Evolutionary conservation across 2,797 vertebrate genomes (phyloP), one percentile per base, ranked within the genome.

Genomic region (Varecia variegata): DNA sequence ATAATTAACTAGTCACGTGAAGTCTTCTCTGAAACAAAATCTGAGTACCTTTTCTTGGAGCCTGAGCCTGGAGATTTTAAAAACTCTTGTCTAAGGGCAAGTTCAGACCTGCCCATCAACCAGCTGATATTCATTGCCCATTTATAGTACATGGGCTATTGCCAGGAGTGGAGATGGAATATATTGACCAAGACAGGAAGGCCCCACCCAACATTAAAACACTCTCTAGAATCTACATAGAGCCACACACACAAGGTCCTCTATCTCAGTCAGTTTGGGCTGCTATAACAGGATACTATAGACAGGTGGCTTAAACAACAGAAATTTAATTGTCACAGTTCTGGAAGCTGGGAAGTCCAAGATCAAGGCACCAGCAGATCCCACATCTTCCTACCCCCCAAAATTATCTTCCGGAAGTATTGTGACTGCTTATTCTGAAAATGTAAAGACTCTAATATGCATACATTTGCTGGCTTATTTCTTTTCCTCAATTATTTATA

Each of bases 1-100:
- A 35, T 13, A 93, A 95, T 50, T 68, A 89, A 58, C 65, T 60
- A 86, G 13, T 85, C 80, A 92, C 77, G 27, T 58, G 35, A 50
- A 95, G 32, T 86, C 25, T 87, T 47, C 60, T 70, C 87, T 60
- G 54, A 85, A 95, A 94, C 32, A 38, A 90, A 88, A 82, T 74
- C 56, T 62, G 10, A 88, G 7, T 83, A 35, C 40, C 62, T 96
- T 94, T 85, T 43, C 67, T 91, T 70, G 73, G 85, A 95, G 32
- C 35, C 77, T 70, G 85, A 96, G 40, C n/a, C 85, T 32, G 35
- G 18, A 25, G 43, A 52, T 79, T 92, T 74, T 54, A 95, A 88
- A 45, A 25, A 79, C 15, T 92, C n/a, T 32, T 45, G 56, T 47
- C 32, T 93, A 52, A 56, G 30, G 30, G 45, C 77, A 88, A 83